These are phyloP conservation scores for Channa striata DNA, from an alignment of 2,797 vertebrate genomes.

Conservation along the genomic window DNA sequence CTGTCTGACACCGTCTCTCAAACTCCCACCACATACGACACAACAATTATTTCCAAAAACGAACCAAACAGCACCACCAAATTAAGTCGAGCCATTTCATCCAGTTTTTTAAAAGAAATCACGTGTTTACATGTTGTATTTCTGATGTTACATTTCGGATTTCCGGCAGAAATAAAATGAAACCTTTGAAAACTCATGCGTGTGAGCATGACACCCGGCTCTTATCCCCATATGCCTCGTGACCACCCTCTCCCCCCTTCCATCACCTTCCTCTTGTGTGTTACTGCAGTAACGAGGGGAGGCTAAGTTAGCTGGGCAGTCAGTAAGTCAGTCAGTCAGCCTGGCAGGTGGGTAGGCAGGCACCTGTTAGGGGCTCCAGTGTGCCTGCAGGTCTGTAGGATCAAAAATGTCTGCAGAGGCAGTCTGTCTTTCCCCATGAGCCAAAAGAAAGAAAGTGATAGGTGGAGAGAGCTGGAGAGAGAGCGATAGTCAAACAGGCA, in stretches of 20 bases:
- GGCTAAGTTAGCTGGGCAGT: constrained; percentile 46
- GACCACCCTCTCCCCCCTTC: constrained; percentile 16
- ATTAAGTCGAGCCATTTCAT: constrained; percentile 17
- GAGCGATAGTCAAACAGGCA: constrained; percentile 4
- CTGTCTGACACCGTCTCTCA: constrained; percentile 50
- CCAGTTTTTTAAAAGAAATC: constrained; percentile 9
- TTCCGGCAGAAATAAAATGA: constrained; percentile 13
- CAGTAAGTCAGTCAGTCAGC: constrained; percentile 64
- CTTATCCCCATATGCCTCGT: constrained; percentile 28
- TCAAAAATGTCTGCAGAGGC: constrained; percentile 74
- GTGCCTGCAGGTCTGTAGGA: constrained; percentile 69
- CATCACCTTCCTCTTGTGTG: constrained; percentile 28
- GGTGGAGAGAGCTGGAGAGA: background rate
- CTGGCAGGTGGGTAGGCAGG: constrained; percentile 65
- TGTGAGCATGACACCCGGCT: constrained; percentile 27
- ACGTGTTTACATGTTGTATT: constrained; percentile 6
- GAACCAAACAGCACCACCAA: constrained; percentile 25
- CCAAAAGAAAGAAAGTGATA: constrained; percentile 21
- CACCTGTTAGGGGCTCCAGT: constrained; percentile 71
- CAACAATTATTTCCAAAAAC: constrained; percentile 46
- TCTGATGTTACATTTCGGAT: background rate
- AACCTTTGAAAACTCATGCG: constrained; percentile 8
- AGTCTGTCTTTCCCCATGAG: constrained; percentile 77
- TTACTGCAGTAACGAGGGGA: constrained; percentile 61
- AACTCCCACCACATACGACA: constrained; percentile 29